Base-by-base conservation (phyloP, 2,888 invertebrate species). In the Microctonus brassicae region DNA sequence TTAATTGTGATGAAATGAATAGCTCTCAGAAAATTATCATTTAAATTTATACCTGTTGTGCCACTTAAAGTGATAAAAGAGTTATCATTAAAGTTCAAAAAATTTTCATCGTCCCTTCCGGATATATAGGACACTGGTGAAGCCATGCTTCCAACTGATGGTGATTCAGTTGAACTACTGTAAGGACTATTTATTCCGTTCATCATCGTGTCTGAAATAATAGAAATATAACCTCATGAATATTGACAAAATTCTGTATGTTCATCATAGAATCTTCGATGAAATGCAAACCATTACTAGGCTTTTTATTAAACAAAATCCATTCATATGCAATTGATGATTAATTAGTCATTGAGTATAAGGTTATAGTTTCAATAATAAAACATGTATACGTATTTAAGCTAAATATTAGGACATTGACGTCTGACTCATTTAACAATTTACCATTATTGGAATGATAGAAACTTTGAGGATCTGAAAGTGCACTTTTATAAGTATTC, bases 91-190 rank as follows among this genome's bases (percentile, higher is more conserved):
- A 70, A 58, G 26, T 62, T 57, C 36, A 75, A 29, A 24, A 73
- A 71, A 20, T 69, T 58, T 1, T 62, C 52, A 17, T 70, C 72
- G 0, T 67, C 65, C 7, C 78, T 76, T 5, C 64, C 2, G 0
- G 83, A 83, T 5, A 75, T 65, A 1, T 77, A 66, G 0, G 82
- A 82, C 74, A 78, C 67, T 3, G 83, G 81, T 10, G 83, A 84
- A 11, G 73, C 70, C 1, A 67, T 61, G 13, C 75, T 79, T 29
- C 72, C 75, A 33, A 74, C 72, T 29, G 76, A 76, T 13, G 80
- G 79, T 13, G 80, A 80, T 69, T 77, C 80, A 39, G 69, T 61
- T 10, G 76, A 79, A 67, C 75, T 79, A 57, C 39, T 75, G 26
- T 67, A 73, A 34, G 80, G 81, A 62, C 80, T 80, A 7, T 67